Conservation (phyloP, 2,113 vertebrate genomes). For the Scatophagus argus region DNA sequence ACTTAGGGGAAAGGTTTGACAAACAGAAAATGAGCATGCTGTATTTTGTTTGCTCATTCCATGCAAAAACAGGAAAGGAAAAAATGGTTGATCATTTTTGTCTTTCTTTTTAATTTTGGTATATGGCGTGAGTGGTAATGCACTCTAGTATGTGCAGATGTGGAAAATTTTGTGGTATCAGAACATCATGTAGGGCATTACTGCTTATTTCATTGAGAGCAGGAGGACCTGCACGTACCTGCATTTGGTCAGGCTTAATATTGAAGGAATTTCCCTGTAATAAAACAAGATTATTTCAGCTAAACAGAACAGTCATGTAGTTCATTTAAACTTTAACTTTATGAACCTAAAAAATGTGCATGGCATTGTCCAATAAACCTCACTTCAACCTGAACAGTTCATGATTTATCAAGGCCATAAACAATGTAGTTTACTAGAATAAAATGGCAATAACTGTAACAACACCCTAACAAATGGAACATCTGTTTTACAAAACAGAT, state of each 20-base stretch:
- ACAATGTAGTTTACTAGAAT: neutral
- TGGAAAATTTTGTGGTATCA: neutral
- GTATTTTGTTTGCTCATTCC: too few relatives aligned
- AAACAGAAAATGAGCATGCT: too few relatives aligned
- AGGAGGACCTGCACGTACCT: conserved; percentile 79
- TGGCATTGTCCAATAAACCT: neutral
- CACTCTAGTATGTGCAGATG: neutral
- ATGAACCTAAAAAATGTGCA: neutral
- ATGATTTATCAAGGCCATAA: conserved; percentile 29
- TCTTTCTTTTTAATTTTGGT: neutral
- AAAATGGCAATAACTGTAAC: conserved; percentile 1
- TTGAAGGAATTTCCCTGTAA: conserved; percentile 87
- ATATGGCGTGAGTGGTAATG: too few relatives aligned
- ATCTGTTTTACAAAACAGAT: conserved; percentile 1
- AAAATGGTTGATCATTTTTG: neutral
- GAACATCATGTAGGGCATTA: neutral
- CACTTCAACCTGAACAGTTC: neutral
- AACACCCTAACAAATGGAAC: neutral
- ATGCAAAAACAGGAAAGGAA: too few relatives aligned
- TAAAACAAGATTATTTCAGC: conserved; percentile 19
- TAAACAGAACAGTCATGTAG: neutral
- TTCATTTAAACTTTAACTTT: conserved; percentile 55
- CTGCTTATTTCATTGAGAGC: neutral
- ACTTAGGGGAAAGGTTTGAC: too few relatives aligned
- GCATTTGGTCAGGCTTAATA: conserved; percentile 96